Base-by-base conservation (phyloP, 2,113 vertebrate species). In the Nerophis ophidion region DNA sequence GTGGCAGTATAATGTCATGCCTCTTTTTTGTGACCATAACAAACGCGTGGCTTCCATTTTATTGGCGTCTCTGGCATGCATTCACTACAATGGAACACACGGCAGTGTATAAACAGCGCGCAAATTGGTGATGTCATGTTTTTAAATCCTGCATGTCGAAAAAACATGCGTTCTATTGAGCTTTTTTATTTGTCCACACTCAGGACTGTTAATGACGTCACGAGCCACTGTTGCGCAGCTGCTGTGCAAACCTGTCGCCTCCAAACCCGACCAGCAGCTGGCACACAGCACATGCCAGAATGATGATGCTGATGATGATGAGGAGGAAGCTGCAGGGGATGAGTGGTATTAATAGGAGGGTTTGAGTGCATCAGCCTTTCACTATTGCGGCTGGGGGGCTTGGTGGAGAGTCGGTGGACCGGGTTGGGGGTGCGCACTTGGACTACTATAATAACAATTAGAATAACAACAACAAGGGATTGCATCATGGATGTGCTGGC, bases 401-500 rank as follows among this genome's bases (percentile, higher is more conserved):
- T 82, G 66, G 79, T 65, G 76, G 76, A 79, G 72, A 75, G 66
- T 76, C 81, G 61, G 81, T 40, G 80, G 80, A 79, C 52, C 66
- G 66, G 79, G 76, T 54, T 76, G 33, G 6, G 46, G 60, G 76
- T 79, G 75, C 76, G 78, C 75, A 76, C 63, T 72, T 68, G 78
- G 77, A 82, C 63, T 75, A 48, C 26, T 46, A 33, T 46, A 48
- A 52, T 16, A 60, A 52, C 5, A 34, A 33, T 44, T 58, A 19
- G 47, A 26, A 70, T 16, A 26, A 26, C 26, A 26, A 26, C 26
- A 26, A 38, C 47, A 15, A 16, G 45, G 33, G 13, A 71, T 11
- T 17, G 17, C 17, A 56, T 74, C 62, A 98, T 98, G 95, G 96
- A 98, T 42, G 81, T 95, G 60, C 72, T 93, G 61, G 88, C 86